Conservation (phyloP, 2,797 vertebrate species). For the Menidia menidia region DNA sequence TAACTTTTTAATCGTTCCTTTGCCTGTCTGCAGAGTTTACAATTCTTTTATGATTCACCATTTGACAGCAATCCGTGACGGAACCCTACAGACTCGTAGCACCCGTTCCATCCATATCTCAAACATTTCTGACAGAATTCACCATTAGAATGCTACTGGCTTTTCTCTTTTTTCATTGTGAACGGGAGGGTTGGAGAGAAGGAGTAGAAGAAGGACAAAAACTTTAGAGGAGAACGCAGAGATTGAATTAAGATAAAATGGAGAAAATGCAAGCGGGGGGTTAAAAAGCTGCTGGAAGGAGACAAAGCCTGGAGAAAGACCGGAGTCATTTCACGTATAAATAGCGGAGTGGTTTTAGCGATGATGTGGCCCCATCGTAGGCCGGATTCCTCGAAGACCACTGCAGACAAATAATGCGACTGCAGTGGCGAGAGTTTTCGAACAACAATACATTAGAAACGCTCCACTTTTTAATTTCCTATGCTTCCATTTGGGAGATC, state of each 20-base stretch:
- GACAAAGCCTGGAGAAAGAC: constrained; percentile 26
- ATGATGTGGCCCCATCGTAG: constrained; percentile 1
- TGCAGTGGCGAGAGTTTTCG: not conserved
- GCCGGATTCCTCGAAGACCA: not conserved
- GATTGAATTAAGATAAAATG: constrained; percentile 7
- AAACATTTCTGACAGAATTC: no score
- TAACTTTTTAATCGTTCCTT: no score
- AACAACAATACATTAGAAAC: constrained; percentile 2
- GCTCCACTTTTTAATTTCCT: constrained; percentile 28
- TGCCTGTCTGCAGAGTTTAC: no score
- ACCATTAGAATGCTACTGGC: no score
- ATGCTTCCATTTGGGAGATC: not conserved
- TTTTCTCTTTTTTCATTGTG: not conserved
- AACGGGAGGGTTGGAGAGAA: not conserved
- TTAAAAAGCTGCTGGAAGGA: constrained; percentile 12
- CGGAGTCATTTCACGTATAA: constrained; percentile 34
- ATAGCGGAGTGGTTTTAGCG: constrained; percentile 27
- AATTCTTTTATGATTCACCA: no score
- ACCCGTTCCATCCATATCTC: no score
- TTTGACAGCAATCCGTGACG: no score
- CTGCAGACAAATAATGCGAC: not conserved
- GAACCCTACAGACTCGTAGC: no score
- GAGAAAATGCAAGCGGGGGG: not conserved
- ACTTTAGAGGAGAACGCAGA: not conserved
- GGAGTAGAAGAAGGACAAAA: not conserved